Evolutionary conservation across 2,797 vertebrate genomes (phyloP), one percentile per base, ranked within the genome.

Genomic region (Pitangus sulphuratus): DNA sequence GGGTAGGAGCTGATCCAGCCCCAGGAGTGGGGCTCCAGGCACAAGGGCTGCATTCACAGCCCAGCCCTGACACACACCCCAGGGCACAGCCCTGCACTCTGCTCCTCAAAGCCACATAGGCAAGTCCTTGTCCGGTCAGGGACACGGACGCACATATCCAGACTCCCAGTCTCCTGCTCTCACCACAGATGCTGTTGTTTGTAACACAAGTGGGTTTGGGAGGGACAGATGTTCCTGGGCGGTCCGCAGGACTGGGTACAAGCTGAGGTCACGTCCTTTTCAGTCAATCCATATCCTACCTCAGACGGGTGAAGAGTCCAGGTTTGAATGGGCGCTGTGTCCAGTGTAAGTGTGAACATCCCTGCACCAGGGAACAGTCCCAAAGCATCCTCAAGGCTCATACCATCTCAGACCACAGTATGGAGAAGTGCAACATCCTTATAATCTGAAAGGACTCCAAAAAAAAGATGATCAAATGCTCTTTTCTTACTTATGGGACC

Each of bases 81-180:
- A 3, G 80, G 57, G 21, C 77, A 30, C 54, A 44, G 60, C 87
- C 45, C 61, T 45, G 50, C 1, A 4, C 53, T 10, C 11, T 12
- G 2, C 72, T 92, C 62, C 94, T 45, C 65, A 76, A 33, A 87
- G 79, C 89, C 89, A 68, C 87, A 83, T 35, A 93, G 54, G 22
- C 54, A 20, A 26, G 57, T 54, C 69, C 54, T 93, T 96, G 95
- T 93, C 82, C 87, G 20, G 51, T 84, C 69, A n/a, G 77, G 60
- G 90, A 26, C 0, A 3, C 26, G 6, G 33, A 64, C 5, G 1
- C 21, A 2, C 9, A 0, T 6, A 6, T 18, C 47, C 92, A 95
- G 95, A 91, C 93, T 94, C 15, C 39, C 44, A 2, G 87, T 21
- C 92, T 96, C 95, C 91, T 91, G 90, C 61, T 78, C 42, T 88